phyloP scores from a whole-genome alignment of 2,797 vertebrate species.

The Lepilemur septentrionalis region DNA sequence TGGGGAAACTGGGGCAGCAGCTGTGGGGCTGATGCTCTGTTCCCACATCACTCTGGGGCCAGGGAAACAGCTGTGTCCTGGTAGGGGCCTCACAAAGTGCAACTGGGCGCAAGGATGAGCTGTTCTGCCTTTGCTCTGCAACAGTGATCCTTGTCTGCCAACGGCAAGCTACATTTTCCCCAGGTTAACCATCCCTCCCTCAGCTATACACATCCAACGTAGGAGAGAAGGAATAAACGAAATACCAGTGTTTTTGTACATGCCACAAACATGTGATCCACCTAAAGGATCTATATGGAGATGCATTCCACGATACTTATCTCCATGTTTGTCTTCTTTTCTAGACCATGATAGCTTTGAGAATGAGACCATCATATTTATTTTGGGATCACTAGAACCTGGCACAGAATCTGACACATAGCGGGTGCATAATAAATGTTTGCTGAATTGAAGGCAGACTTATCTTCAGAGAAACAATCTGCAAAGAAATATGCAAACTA shows the following conservation, averaged over 20 bases:
- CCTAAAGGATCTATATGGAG: background rate
- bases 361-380: background rate
- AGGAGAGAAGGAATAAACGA: background rate
- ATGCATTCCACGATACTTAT: background rate
- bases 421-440: background rate
- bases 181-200: background rate
- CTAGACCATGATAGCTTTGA: background rate
- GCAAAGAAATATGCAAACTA: background rate
- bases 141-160: background rate
- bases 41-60: background rate
- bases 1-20: background rate
- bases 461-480: background rate
- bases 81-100: background rate
- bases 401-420: background rate
- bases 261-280: background rate
- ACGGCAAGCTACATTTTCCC: background rate
- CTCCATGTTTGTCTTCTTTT: background rate
- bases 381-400: background rate
- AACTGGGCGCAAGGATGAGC: background rate
- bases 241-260: background rate
- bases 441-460: background rate
- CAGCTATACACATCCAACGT: background rate
- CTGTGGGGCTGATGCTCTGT: background rate
- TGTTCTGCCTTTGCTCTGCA: conserved; percentile 6
- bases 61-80: conserved; percentile 61